Base-by-base conservation (phyloP, 2,113 vertebrate species). In the Clarias macrocephalus region DNA sequence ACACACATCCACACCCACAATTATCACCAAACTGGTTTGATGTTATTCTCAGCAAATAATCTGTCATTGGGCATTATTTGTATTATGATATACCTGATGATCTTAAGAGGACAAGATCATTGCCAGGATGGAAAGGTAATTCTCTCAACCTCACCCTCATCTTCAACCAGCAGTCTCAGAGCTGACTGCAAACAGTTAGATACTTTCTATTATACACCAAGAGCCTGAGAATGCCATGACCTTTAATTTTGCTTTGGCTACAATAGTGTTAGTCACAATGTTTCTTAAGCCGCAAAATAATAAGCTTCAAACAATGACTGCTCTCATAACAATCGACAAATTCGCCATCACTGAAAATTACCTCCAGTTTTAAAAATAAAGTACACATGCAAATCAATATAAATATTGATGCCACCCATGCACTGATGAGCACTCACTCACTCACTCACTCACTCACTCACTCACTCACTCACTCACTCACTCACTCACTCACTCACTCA, bases 141-240 rank as follows among this genome's bases (percentile, higher is more conserved):
- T 63, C 68, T 70, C 79, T 93, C 82, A 87, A 90, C 54, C 10
- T 90, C 89, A 92, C 54, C 84, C 65, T 77, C 60, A 73, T 89
- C 65, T 70, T 83, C 48, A 88, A 86, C 86, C 86, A 85, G 88
- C 90, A 76, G 91, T 92, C 91, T 91, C 88, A 85, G 87, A 91
- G 92, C 90, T 94, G 91, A 93, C 94, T 94, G 93, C 88, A 92
- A 91, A 90, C 88, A 93, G 91, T 89, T 93, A 88, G 91, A 92
- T 80, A 73, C 82, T 68, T 48, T 60, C 56, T n/a, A 42, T 88
- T 80, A 84, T 60, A 77, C 76, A 68, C 23, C 42, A 82, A 83
- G 72, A 12, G 11, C 72, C 62, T 83, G 37, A 80, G 28, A 83
- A 54, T 56, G 13, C 54, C 54, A 79, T 37, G 65, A 79, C 80